Conservation (phyloP, 1,140 invertebrate species). For the Pararge aegeria region DNA sequence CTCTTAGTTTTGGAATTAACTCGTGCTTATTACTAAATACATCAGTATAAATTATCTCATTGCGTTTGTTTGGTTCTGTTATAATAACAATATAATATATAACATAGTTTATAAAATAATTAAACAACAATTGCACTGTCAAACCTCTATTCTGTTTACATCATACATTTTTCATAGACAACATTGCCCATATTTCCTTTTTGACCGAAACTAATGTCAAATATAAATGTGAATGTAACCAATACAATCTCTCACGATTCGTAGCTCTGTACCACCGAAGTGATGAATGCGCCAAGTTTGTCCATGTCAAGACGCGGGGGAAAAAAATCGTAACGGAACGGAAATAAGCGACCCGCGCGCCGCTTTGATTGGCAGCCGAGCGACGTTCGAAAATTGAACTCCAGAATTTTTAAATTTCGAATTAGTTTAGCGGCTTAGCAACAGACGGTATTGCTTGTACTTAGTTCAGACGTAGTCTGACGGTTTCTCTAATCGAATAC, state of each 20-base stretch:
- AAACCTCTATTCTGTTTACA: no score
- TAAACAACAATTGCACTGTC: no score
- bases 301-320: slow-evolving; percentile 50
- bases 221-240: neutral
- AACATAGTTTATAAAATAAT: no score
- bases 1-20: no score
- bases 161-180: no score
- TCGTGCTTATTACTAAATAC: no score
- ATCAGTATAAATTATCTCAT: no score
- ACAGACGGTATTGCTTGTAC: neutral
- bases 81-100: no score
- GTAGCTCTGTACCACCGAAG: slow-evolving; percentile 27
- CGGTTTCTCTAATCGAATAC: no score
- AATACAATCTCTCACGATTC: slow-evolving; percentile 5
- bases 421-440: neutral
- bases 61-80: no score
- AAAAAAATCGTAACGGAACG: slow-evolving; percentile 50
- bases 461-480: neutral
- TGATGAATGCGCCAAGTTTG: slow-evolving; percentile 69
- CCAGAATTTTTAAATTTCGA: slow-evolving; percentile 21
- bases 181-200: neutral
- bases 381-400: slow-evolving; percentile 23
- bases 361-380: slow-evolving; percentile 54
- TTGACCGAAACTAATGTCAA: neutral
- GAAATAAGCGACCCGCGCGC: slow-evolving; percentile 56